Conservation (phyloP, 2,113 vertebrate genomes). For the Tragelaphus scriptus region DNA sequence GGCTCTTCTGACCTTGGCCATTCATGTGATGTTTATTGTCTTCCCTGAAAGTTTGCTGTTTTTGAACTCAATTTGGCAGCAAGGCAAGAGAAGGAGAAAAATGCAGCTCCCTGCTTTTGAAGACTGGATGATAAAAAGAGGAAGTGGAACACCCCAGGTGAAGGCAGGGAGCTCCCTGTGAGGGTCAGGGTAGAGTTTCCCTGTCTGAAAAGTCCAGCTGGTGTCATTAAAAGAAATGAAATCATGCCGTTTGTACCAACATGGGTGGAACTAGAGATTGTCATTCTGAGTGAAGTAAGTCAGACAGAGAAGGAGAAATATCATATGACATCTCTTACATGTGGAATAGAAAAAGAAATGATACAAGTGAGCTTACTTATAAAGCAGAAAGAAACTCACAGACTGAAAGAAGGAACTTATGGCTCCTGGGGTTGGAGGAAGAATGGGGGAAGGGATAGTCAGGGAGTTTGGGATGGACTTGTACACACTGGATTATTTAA, state of each 20-base stretch:
- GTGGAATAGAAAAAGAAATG: not conserved
- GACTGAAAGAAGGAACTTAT: not conserved
- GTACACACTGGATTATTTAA: not conserved
- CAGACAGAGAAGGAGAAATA: not conserved
- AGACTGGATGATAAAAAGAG: not conserved
- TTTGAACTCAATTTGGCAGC: not conserved
- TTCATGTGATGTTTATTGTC: not conserved
- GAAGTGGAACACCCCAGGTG: not conserved
- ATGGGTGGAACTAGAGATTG: not conserved
- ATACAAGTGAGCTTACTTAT: not conserved
- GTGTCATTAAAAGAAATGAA: not conserved
- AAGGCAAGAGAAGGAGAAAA: not conserved
- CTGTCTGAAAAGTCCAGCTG: not conserved
- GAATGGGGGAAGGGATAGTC: not conserved
- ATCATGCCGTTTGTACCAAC: not conserved
- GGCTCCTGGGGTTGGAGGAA: not conserved
- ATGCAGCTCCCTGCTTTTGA: not conserved
- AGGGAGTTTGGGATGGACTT: not conserved
- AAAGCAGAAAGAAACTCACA: not conserved
- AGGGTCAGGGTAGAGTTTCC: not conserved
- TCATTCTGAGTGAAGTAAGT: not conserved
- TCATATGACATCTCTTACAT: not conserved
- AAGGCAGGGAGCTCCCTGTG: not conserved
- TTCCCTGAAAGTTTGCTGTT: not conserved
- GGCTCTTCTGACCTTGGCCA: not conserved